Evolutionary conservation across 2,797 vertebrate species (phyloP).

Genomic region (Nasua narica): DNA sequence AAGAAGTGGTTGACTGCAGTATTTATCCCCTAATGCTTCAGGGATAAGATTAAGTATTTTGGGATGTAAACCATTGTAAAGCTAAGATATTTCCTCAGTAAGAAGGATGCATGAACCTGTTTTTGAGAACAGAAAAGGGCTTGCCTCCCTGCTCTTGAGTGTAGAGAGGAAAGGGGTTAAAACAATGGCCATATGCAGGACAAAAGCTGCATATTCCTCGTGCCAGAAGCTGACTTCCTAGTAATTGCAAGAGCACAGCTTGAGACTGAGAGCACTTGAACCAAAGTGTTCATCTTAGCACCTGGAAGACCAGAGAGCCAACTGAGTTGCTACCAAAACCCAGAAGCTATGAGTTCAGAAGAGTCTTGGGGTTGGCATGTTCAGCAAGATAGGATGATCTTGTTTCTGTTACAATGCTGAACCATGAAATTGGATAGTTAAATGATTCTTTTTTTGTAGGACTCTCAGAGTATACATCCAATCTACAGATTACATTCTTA

Average conservation of each 20-base stretch:
- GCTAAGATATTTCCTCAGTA: background rate
- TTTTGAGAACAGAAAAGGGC: background rate
- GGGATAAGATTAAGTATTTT: background rate
- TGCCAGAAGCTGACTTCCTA: background rate
- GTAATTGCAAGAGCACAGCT: background rate
- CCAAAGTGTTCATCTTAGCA: background rate
- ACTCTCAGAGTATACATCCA: background rate
- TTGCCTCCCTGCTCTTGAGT: background rate
- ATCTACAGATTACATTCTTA: background rate
- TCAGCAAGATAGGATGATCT: background rate
- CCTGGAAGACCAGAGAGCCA: background rate
- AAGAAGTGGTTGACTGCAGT: background rate
- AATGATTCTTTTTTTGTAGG: background rate
- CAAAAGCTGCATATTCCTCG: background rate
- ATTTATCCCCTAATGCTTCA: background rate
- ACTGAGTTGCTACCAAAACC: background rate
- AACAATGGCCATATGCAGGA: background rate
- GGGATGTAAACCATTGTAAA: background rate
- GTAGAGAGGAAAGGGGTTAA: background rate
- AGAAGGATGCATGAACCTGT: accelerated
- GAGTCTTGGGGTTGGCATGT: accelerated
- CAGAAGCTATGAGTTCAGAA: background rate
- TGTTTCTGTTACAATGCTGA: background rate
- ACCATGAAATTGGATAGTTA: background rate
- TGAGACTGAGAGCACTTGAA: background rate